A percentile compares a stretch with the other conserved stretches of the same genome.
phyloP scores from a whole-genome alignment of 2,113 vertebrate species.

The Pomatostomus ruficeps region DNA sequence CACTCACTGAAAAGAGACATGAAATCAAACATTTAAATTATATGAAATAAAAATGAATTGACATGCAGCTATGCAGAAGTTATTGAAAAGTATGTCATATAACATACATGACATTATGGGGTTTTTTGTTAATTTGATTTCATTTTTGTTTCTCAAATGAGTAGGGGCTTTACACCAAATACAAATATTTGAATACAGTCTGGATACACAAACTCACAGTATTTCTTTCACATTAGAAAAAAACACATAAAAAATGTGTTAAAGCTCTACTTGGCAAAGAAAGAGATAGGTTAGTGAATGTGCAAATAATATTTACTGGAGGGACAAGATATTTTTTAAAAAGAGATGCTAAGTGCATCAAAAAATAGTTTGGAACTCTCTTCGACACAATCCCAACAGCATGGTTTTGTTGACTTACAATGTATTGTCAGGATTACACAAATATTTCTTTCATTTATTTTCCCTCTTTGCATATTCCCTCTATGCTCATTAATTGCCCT shows the following conservation, averaged over 20 bases:
- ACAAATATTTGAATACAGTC: neutral
- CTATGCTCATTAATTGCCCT: neutral
- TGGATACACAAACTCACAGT: neutral
- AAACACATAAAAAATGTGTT: neutral
- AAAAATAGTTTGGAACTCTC: conserved; percentile 13
- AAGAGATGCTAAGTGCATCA: conserved; percentile 48
- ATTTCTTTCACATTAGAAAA: neutral
- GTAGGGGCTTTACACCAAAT: neutral
- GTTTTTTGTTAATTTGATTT: neutral
- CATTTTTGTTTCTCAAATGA: neutral
- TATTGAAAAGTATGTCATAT: neutral
- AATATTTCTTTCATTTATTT: conserved; percentile 61
- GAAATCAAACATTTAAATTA: neutral
- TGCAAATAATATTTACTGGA: conserved; percentile 40
- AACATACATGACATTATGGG: accelerated
- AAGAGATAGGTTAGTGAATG: neutral
- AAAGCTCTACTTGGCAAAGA: neutral
- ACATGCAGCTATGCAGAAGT: accelerated
- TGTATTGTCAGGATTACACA: neutral
- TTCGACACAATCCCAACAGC: conserved; percentile 10
- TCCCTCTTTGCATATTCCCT: conserved; percentile 17
- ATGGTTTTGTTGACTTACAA: conserved; percentile 30
- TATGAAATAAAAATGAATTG: neutral
- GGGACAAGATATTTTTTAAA: conserved; percentile 14
- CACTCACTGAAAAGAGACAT: neutral